A percentile compares a stretch with the other conserved stretches of the same genome.
These are phyloP conservation scores for Glossosoma conforme DNA, from an alignment of 1,140 invertebrate genomes.

Conservation along the genomic window DNA sequence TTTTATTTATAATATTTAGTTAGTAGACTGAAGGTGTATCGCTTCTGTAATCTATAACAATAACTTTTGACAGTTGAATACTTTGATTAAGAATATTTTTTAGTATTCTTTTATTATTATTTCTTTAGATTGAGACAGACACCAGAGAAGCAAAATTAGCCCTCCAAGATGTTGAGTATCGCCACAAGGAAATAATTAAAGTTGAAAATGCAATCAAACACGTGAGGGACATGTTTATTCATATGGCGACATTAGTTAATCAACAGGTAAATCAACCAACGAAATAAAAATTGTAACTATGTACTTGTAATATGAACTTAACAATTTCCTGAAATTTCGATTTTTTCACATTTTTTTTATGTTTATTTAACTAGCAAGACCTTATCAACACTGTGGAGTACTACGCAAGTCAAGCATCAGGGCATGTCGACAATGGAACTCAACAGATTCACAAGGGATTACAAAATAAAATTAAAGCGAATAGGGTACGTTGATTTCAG, in stretches of 20 bases:
- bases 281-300: conserved; percentile 2
- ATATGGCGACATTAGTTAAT: conserved; percentile 71
- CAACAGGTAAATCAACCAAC: conserved; percentile 54
- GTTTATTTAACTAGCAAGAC: conserved; percentile 57
- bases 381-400: conserved; percentile 67
- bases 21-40: too few species aligned
- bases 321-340: too few species aligned
- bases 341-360: conserved; percentile 3
- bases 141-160: conserved; percentile 74
- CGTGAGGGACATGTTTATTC: conserved; percentile 77
- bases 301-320: too few species aligned
- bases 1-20: too few species aligned
- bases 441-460: conserved; percentile 41
- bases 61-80: too few species aligned
- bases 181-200: conserved; percentile 78
- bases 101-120: too few species aligned
- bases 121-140: conserved; percentile 72
- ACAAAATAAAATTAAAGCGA: conserved; percentile 36
- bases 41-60: too few species aligned
- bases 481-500: conserved; percentile 34
- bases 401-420: conserved; percentile 61
- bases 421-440: conserved; percentile 59
- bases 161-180: conserved; percentile 75
- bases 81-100: too few species aligned
- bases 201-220: conserved; percentile 76